Evolutionary conservation across 92 coral and sea anemone species (phyloP).

Genomic region (Blastomussa wellsi): DNA sequence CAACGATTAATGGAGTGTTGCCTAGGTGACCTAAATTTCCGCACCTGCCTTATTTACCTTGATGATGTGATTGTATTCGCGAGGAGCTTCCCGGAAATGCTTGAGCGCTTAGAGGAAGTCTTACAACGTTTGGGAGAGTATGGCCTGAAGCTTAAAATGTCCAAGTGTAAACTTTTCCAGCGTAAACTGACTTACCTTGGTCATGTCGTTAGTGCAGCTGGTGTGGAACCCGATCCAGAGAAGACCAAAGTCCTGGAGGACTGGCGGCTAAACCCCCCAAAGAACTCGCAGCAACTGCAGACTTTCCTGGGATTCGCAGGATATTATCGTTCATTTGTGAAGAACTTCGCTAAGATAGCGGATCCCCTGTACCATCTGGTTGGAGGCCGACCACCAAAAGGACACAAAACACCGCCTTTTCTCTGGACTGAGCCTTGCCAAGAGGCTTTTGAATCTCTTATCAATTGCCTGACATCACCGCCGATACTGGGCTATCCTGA

Average conservation of each 20-base stretch:
- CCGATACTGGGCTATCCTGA: slow-evolving; percentile 51
- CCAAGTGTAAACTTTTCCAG: slow-evolving; percentile 60
- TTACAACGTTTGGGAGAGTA: slow-evolving; percentile 39
- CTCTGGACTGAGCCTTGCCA: slow-evolving; percentile 37
- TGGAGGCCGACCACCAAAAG: slow-evolving; percentile 30
- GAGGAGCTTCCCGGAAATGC: slow-evolving; percentile 44
- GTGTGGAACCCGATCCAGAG: slow-evolving; percentile 49
- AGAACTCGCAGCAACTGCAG: slow-evolving; percentile 53
- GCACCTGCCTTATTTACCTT: slow-evolving; percentile 40
- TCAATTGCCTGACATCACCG: slow-evolving; percentile 35
- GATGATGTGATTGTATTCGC: slow-evolving; percentile 57
- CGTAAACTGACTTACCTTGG: slow-evolving; percentile 44
- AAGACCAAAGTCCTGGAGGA: slow-evolving; percentile 34
- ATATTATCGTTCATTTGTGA: slow-evolving; percentile 57
- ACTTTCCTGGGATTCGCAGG: slow-evolving; percentile 64
- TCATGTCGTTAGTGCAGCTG: slow-evolving; percentile 54
- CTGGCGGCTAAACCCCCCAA: slow-evolving; percentile 35
- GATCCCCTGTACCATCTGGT: slow-evolving; percentile 49
- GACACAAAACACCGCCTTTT: slow-evolving; percentile 10
- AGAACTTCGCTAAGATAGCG: slow-evolving; percentile 54
- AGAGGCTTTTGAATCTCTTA: slow-evolving; percentile 41
- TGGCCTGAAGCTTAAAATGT: slow-evolving; percentile 52
- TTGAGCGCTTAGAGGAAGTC: slow-evolving; percentile 35
- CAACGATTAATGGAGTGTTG: slow-evolving; percentile 61
- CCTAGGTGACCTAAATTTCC: slow-evolving; percentile 36